Evolutionary conservation across 35 echinoderm and acorn worm species (phyloP), one percentile per base, ranked within the genome.

Genomic region (Ophioderma brevispina): DNA sequence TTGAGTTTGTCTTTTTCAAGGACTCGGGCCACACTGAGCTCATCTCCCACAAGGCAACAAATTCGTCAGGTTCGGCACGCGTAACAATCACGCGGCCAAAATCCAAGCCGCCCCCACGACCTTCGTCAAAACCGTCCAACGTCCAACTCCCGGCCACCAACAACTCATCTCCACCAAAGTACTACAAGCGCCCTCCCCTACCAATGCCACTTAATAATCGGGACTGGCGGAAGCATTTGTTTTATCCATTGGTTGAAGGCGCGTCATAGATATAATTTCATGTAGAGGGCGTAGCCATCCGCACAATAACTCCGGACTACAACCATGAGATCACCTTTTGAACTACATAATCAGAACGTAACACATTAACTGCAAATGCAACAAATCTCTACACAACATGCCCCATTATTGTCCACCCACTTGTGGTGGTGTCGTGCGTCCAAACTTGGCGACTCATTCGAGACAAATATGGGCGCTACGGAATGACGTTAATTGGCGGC

Each of bases 321-420:
- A 98, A 36, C 93, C 93, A 37, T 92, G 96, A 31, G 96, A 98
- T 64, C 96, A 98, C 49, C 80, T 98, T 1, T 87, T 98, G 89
- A 95, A 80, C 64, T 95, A n/a, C 86, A 93, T 38, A 89, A 89
- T 55, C 86, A 86, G 18, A 94, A 91, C 80, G 90, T 98, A 0
- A 83, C 91, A 33, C 80, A n/a, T 40, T 92, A 39, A 79, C 86
- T 0, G 86, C 86, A 2, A 86, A 92, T 70, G 94, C 81, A 6
- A 84, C 93, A 89, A 76, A 88, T 87, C 8, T 59, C 92, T 15
- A 93, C 96, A 0, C 76, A 86, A 83, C 87, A 92, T 98, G 96
- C 52, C 87, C 89, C 18, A 91, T 89, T 38, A 90, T 92, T 13
- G 92, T 92, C 0, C 94, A 90, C 33, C 92, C 86, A 42, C 91